Conservation (phyloP, 2,797 vertebrate species). For the Girardinus metallicus region DNA sequence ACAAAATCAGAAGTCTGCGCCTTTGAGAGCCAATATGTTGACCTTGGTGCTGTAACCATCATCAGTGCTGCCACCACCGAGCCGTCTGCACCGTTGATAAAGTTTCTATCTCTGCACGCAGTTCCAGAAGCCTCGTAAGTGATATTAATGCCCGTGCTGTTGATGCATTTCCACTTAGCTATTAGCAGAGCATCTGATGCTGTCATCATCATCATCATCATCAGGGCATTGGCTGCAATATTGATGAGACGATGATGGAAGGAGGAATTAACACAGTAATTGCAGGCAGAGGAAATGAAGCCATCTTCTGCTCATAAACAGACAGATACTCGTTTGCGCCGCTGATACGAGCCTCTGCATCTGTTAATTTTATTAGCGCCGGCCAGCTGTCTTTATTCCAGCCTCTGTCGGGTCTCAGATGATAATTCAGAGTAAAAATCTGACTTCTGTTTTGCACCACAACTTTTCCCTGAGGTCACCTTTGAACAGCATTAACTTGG, state of each 20-base stretch:
- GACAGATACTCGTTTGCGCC: constrained; percentile 37
- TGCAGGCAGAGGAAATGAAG: constrained; percentile 53
- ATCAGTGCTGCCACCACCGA: not conserved
- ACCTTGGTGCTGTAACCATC: not conserved
- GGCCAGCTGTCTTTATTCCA: constrained; percentile 29
- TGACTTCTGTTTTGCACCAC: not conserved
- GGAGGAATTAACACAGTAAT: constrained; percentile 50
- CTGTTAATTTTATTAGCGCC: constrained; percentile 30
- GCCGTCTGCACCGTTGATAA: not conserved
- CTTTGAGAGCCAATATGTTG: not conserved
- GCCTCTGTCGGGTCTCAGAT: constrained; percentile 4
- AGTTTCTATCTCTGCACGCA: not conserved
- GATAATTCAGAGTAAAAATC: constrained; percentile 14
- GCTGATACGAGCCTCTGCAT: constrained; percentile 31
- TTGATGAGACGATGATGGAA: constrained; percentile 64
- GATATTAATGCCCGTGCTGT: constrained; percentile 13
- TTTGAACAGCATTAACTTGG: not conserved
- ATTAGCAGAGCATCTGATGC: constrained; percentile 40
- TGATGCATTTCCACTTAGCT: constrained; percentile 22
- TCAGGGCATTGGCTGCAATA: constrained; percentile 53
- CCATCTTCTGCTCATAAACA: constrained; percentile 22
- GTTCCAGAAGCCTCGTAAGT: constrained; percentile 15
- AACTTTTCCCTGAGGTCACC: constrained; percentile 18
- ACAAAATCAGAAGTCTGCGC: not conserved
- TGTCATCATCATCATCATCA: constrained; percentile 10